Conservation (phyloP, 2,888 invertebrate species). For the Rosalia funebris region DNA sequence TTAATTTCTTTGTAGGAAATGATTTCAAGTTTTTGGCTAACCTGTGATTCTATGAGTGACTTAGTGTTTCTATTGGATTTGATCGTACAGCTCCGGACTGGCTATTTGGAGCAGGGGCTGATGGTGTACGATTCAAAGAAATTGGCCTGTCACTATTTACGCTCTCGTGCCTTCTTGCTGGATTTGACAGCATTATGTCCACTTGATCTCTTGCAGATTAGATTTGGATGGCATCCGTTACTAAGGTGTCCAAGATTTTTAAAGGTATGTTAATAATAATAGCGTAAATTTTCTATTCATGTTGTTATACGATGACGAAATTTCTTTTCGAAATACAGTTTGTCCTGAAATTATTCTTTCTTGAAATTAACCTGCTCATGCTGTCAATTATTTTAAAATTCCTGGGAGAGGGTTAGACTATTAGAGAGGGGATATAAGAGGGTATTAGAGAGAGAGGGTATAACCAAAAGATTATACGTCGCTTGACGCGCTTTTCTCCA, state of each 20-base stretch:
- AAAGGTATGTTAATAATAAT: constrained; percentile 74
- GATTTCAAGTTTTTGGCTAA: constrained; percentile 80
- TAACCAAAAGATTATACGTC: no score
- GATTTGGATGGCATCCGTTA: constrained; percentile 83
- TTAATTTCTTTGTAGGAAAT: constrained; percentile 62
- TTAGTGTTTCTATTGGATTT: constrained; percentile 89
- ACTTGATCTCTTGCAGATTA: constrained; percentile 86
- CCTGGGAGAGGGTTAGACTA: no score
- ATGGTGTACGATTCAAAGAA: constrained; percentile 94
- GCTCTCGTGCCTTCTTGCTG: constrained; percentile 84
- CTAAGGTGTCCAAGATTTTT: constrained; percentile 89
- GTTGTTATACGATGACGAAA: no score
- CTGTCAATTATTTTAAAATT: no score
- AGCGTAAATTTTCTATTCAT: no score
- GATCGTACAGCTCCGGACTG: constrained; percentile 91
- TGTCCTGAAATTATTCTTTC: no score
- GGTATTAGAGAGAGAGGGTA: no score
- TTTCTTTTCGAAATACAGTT: no score
- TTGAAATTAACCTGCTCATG: no score
- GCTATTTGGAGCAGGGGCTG: constrained; percentile 91
- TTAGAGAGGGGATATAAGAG: no score
- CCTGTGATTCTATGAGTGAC: constrained; percentile 87
- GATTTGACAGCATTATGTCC: constrained; percentile 87
- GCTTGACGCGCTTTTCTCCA: no score
- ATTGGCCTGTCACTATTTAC: constrained; percentile 87